Base-by-base conservation (phyloP, 2,113 vertebrate species). In the Lanius collurio region DNA sequence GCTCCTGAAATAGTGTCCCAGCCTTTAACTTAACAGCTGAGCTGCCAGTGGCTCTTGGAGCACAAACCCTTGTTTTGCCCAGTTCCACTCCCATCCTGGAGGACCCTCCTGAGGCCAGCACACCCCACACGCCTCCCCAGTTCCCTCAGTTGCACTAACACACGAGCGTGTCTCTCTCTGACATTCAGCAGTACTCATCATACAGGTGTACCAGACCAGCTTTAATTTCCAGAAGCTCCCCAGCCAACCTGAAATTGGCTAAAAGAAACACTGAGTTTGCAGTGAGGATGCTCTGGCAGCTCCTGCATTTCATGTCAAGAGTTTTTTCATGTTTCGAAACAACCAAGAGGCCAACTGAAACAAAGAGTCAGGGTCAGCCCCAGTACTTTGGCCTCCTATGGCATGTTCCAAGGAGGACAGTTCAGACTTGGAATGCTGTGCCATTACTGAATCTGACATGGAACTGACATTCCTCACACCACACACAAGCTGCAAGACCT, bases 381-480 rank as follows among this genome's bases (percentile, higher is more conserved):
- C 28, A 31, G 21, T 5, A 23, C n/a, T 19, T 2, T 1, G 0
- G n/a, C 50, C 11, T 60, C 57, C 53, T 6, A 0, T 2, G 1
- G 33, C 27, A 46, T 2, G 0, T 39, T 57, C 46, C 18, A 31
- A 7, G n/a, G 1, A 35, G 67, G 18, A 50, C 52, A 42, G 42
- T 26, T 56, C 11, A 37, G 74, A 27, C 46, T 35, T 12, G 9
- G 22, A 57, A 7, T 41, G 50, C 77, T 30, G 49, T 60, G 67
- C 12, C 64, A 8, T 28, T 4, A 4, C 47, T 24, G 60, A 15
- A 39, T 22, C 57, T 0, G 0, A 27, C 15, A 22, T 0, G 1
- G 47, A 53, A 39, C 30, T 67, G 70, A 31, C 1, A 2, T 64
- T 55, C 16, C 64, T 86, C 80, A 44, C 69, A 47, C 73, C 71